Percentiles rank a stretch among this genome's conserved stretches.
phyloP scores from a whole-genome alignment of 2,797 vertebrate species.

The Limosa lapponica region DNA sequence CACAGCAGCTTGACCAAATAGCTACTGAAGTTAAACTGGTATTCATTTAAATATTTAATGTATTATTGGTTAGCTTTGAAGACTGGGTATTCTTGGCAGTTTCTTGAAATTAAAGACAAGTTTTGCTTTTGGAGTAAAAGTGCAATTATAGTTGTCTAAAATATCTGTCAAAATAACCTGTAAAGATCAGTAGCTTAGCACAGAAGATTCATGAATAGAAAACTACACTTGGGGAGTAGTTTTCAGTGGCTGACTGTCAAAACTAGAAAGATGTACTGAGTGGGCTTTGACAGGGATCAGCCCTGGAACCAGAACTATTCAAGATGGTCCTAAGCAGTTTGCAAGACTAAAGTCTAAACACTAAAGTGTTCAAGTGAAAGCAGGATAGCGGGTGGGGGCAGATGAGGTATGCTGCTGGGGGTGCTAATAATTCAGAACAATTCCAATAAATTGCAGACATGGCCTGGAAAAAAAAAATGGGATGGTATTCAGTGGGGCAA shows the following conservation, averaged over 20 bases:
- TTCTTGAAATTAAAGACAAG: neutral
- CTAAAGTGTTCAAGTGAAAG: neutral
- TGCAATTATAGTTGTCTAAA: neutral
- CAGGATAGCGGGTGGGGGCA: neutral
- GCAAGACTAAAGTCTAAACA: neutral
- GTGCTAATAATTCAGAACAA: neutral
- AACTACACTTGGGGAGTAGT: neutral
- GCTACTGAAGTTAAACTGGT: neutral
- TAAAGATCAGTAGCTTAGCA: neutral
- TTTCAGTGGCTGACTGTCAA: neutral
- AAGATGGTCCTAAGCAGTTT: neutral
- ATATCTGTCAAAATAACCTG: neutral
- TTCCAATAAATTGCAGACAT: neutral
- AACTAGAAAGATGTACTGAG: neutral
- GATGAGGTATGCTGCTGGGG: neutral
- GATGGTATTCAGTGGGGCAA: neutral
- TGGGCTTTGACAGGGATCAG: neutral
- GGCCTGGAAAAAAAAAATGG: neutral
- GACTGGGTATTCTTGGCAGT: neutral
- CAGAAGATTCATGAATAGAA: neutral
- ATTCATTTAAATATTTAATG: neutral
- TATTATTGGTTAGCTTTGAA: neutral
- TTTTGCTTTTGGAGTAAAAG: neutral
- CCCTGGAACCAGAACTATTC: neutral
- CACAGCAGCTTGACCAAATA: neutral